These are phyloP conservation scores for Tenthredo notha DNA, from an alignment of 2,888 invertebrate species.

Conservation along the genomic window DNA sequence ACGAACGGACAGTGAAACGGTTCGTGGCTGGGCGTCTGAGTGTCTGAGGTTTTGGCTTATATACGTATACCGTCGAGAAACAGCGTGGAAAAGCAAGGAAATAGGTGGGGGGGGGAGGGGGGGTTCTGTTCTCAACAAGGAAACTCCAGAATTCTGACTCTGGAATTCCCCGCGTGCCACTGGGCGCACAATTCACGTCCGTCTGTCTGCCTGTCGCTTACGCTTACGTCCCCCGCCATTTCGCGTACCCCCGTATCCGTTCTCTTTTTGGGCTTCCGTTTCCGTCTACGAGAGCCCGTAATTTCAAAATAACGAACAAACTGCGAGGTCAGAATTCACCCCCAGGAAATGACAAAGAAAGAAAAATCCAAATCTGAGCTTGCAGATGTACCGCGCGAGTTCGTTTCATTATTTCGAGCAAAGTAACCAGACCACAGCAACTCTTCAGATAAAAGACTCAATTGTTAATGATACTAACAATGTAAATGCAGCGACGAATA, in stretches of 20 bases:
- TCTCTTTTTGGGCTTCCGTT: constrained; percentile 43
- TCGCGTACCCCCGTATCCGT: constrained; percentile 48
- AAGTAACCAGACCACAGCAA: neutral
- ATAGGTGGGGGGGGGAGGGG: neutral
- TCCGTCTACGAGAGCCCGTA: constrained; percentile 26
- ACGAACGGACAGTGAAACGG: constrained; percentile 45
- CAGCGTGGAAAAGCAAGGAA: constrained; percentile 18
- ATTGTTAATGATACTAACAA: too few species aligned
- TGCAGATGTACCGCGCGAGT: neutral
- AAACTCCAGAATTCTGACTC: constrained; percentile 35
- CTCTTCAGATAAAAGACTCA: neutral
- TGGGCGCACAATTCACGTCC: constrained; percentile 46
- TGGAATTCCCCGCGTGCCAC: constrained; percentile 49
- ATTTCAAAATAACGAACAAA: constrained; percentile 44
- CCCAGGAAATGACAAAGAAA: constrained; percentile 1
- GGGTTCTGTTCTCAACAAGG: neutral
- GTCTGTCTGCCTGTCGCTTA: constrained; percentile 20
- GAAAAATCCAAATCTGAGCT: constrained; percentile 13
- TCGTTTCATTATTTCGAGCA: neutral
- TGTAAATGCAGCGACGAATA: too few species aligned
- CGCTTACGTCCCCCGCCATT: constrained; percentile 22
- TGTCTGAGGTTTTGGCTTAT: constrained; percentile 45
- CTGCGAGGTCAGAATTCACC: constrained; percentile 21
- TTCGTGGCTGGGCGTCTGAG: constrained; percentile 22
- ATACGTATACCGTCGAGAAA: constrained; percentile 23